Evolutionary conservation across 2,888 invertebrate species (phyloP), one percentile per base, ranked within the genome.

Genomic region (Xylota segnis): DNA sequence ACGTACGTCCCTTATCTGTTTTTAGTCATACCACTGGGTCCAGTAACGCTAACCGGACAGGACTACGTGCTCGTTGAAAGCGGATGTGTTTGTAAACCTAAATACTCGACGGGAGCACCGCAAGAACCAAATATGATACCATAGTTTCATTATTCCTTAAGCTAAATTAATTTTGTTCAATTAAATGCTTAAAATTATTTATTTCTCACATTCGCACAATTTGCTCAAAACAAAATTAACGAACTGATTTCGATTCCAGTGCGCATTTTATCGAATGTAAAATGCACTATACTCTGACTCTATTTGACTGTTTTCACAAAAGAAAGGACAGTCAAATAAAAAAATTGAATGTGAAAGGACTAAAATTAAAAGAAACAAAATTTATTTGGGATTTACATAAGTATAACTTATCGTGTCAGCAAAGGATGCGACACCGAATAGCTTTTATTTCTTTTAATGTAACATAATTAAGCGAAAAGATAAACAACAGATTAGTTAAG

Each of bases 1-100:
- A 98, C 98, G 0, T 92, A 92, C 88, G 96, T 98, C 88, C 98
- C 98, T 10, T 98, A 98, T 91, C 92, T 98, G 88, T 98, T 98
- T 93, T 94, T 98, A 91, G 98, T 98, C 76, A 96, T 98, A 81
- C 98, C 98, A 0, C 92, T 98, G 72, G 97, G 98, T 5, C 97
- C 97, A 12, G 97, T 97, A 16, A 97, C 97, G 10, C 93, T 97
- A 16, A 97, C 97, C 4, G 97, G 98, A 5, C 98, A 98, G 92
- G 98, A 98, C 92, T 98, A 98, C 92, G 97, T 98, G n/a, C 93
- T 98, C 63, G 97, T 98, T 29, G 98, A 98, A 92, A 97, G 97
- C 89, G 98, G 98, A n/a, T 98, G 98, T 91, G 97, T 97, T 32
- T 98, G 98, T 92, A 95, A 96, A 89, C 94, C 94, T 9, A 93